Evolutionary conservation across 2,888 invertebrate genomes (phyloP).

Genomic region (Liposcelis brunnea): DNA sequence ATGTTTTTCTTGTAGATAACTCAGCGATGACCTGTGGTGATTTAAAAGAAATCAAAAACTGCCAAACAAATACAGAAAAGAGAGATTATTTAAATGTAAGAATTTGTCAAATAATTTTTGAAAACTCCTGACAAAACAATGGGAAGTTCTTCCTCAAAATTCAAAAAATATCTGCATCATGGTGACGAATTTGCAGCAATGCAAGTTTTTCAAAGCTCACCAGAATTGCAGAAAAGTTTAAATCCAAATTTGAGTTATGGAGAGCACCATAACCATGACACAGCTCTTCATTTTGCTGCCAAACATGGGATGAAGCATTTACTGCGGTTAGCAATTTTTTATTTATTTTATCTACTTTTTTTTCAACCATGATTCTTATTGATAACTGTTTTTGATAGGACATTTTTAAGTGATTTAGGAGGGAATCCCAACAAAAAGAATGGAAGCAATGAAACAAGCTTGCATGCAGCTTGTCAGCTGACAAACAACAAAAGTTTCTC

Average conservation of each 20-base stretch:
- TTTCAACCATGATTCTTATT: too few species aligned
- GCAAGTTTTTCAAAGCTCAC: conserved; percentile 42
- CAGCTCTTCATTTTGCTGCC: conserved; percentile 46
- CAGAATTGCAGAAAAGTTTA: conserved; percentile 42
- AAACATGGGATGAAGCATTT: conserved; percentile 42
- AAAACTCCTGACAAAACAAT: conserved; percentile 23
- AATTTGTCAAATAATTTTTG: too few species aligned
- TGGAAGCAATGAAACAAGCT: conserved; percentile 39
- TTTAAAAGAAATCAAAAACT: too few species aligned
- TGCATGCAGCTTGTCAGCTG: conserved; percentile 42
- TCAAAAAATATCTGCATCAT: conserved; percentile 47
- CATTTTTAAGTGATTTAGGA: conserved; percentile 42
- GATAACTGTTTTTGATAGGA: conserved; percentile 30
- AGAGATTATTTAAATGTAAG: too few species aligned
- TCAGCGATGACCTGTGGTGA: too few species aligned
- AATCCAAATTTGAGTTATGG: conserved; percentile 50
- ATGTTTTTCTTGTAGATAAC: too few species aligned
- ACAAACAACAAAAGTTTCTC: conserved; percentile 29
- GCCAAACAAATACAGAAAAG: too few species aligned
- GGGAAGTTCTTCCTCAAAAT: conserved; percentile 51
- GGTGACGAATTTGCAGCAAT: conserved; percentile 53
- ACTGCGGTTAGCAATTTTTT: conserved; percentile 24
- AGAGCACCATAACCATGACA: conserved; percentile 45
- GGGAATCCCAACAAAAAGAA: conserved; percentile 54
- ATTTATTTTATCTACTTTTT: background rate